These are phyloP conservation scores for Pangasius macronema DNA, from an alignment of 2,797 vertebrate species.

Conservation along the genomic window DNA sequence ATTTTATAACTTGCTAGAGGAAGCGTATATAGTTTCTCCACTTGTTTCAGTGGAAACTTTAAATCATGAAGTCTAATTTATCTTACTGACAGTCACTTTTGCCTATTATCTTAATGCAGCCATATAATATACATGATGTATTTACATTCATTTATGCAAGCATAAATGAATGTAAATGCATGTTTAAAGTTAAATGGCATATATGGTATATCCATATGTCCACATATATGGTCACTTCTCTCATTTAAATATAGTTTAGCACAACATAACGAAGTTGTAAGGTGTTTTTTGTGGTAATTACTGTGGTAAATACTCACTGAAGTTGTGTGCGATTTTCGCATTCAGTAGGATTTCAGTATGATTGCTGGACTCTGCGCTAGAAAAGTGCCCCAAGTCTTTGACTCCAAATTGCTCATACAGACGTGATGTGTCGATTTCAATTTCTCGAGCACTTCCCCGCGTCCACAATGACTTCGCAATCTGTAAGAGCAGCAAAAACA, in stretches of 20 bases:
- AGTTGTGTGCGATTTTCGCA: conserved; percentile 75
- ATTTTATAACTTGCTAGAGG: no score
- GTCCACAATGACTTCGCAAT: conserved; percentile 80
- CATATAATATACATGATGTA: neutral
- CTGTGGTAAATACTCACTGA: conserved; percentile 81
- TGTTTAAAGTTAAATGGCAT: neutral
- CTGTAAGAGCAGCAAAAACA: conserved; percentile 63
- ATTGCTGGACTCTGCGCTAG: conserved; percentile 50
- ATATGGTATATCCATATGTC: neutral
- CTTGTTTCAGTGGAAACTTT: neutral
- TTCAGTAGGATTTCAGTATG: conserved; percentile 76
- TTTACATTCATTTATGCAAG: neutral
- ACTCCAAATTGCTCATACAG: conserved; percentile 72
- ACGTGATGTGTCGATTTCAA: conserved; percentile 66
- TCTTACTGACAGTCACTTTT: neutral
- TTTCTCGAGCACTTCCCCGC: conserved; percentile 58
- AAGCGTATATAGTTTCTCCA: no score
- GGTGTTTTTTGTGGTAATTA: neutral
- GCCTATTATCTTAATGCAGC: neutral
- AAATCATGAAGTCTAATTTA: neutral
- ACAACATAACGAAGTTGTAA: neutral
- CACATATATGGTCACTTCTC: neutral
- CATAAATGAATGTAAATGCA: no score
- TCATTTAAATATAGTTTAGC: neutral
- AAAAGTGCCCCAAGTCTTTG: conserved; percentile 59